Conservation (phyloP, 2,113 vertebrate species). For the Picathartes gymnocephalus region DNA sequence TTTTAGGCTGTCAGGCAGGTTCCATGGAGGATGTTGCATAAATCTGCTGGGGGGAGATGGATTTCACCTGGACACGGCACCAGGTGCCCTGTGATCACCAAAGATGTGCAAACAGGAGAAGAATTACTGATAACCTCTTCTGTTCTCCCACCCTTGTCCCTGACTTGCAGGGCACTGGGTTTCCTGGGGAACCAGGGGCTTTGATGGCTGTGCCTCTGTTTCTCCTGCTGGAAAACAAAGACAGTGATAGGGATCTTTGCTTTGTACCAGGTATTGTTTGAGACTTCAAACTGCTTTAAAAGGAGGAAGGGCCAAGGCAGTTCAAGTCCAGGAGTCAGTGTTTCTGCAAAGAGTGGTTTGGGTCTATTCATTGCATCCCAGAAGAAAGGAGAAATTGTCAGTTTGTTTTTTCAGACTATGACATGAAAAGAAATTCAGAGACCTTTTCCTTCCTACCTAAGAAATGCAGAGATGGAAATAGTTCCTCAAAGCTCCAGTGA, state of each 20-base stretch:
- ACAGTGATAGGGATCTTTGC: background rate
- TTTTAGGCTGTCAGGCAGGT: background rate
- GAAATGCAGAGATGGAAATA: background rate
- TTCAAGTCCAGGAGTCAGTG: background rate
- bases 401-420: background rate
- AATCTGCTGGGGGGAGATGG: fast-evolving
- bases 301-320: background rate
- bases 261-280: background rate
- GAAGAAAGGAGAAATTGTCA: background rate
- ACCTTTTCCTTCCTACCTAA: background rate
- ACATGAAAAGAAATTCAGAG: background rate
- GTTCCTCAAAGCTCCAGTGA: background rate
- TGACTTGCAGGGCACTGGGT: background rate
- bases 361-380: background rate
- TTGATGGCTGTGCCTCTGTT: background rate
- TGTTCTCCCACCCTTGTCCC: background rate
- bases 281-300: background rate
- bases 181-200: background rate
- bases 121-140: background rate
- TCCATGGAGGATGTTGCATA: background rate
- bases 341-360: background rate
- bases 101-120: background rate
- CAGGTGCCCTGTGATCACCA: background rate
- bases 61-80: background rate
- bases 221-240: background rate